Evolutionary conservation across 2,113 vertebrate genomes (phyloP).

Genomic region (Arizona elegans): DNA sequence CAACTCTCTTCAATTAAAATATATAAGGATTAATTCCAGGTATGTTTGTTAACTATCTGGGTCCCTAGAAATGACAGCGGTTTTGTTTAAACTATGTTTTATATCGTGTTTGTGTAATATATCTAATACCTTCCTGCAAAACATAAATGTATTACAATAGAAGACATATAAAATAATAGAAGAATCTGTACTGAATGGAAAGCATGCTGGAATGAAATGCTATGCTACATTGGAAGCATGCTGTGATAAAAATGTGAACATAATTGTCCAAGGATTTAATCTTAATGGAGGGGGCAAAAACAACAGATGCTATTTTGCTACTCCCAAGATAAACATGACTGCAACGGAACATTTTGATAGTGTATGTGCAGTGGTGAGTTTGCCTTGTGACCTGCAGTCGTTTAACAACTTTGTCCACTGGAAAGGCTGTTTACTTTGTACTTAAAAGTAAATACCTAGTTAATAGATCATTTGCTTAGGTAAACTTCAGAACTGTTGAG

Average conservation of each 20-base stretch:
- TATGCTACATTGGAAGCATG: neutral
- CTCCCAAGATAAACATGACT: neutral
- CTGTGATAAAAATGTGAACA: neutral
- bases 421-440: neutral
- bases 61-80: neutral
- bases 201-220: neutral
- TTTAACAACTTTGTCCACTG: neutral
- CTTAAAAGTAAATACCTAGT: constrained; percentile 17
- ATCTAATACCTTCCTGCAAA: neutral
- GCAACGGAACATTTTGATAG: neutral
- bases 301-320: neutral
- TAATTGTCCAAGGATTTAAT: neutral
- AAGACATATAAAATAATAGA: neutral
- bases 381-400: neutral
- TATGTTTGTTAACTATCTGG: neutral
- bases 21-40: neutral
- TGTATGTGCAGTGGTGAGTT: neutral
- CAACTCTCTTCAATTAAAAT: neutral
- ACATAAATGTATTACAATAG: neutral
- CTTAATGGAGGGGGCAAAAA: constrained; percentile 3
- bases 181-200: neutral
- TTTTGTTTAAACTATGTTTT: neutral
- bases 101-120: neutral
- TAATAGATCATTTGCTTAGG: neutral
- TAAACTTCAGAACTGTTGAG: constrained; percentile 12